A percentile compares a stretch with the other conserved stretches of the same genome.
Evolutionary conservation across 2,113 vertebrate genomes (phyloP).

Genomic region (Anolis sagrei): DNA sequence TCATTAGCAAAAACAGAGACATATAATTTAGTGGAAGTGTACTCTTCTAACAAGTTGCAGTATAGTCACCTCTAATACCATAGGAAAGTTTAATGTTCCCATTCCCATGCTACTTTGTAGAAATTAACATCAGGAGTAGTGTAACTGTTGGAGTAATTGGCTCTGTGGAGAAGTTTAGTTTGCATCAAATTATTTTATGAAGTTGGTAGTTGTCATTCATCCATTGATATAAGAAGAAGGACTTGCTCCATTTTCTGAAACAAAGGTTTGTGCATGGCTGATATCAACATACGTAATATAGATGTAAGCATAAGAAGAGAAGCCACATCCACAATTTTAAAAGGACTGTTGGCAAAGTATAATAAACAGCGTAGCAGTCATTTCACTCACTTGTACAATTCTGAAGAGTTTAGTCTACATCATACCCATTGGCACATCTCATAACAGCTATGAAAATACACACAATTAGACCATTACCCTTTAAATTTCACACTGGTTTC

Average conservation of each 20-base stretch:
- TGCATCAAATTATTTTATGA: background rate
- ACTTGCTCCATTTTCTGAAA: background rate
- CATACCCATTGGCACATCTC: background rate
- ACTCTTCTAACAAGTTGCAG: background rate
- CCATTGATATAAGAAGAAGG: background rate
- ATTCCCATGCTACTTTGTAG: background rate
- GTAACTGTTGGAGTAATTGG: background rate
- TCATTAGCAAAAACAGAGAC: background rate
- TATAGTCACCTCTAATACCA: background rate
- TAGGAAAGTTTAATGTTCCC: background rate
- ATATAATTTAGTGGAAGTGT: background rate
- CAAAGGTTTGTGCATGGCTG: background rate
- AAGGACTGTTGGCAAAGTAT: background rate
- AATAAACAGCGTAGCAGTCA: background rate
- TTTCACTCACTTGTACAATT: background rate
- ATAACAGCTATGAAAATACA: background rate
- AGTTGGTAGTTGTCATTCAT: background rate
- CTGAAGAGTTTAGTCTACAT: background rate
- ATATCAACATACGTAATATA: background rate
- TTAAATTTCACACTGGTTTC: background rate
- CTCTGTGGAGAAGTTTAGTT: background rate
- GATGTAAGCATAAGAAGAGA: background rate
- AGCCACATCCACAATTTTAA: background rate
- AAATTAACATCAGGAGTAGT: background rate
- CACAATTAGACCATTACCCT: background rate